phyloP scores from a whole-genome alignment of 2,888 invertebrate species.

The Rotaria socialis region DNA sequence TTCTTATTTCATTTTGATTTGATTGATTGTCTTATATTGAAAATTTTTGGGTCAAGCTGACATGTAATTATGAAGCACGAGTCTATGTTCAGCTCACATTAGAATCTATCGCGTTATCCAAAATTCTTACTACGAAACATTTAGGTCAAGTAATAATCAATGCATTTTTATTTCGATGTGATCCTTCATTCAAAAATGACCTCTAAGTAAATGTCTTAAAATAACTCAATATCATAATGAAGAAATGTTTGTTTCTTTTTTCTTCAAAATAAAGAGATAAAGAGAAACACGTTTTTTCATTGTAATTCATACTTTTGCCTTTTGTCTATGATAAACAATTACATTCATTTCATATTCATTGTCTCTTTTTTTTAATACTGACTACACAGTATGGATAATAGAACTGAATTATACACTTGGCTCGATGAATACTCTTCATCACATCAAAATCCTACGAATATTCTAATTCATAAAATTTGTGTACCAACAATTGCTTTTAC shows the following conservation, averaged over 20 bases:
- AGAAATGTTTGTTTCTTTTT: background rate
- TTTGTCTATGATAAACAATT: background rate
- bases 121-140: background rate
- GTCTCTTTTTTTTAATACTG: no score
- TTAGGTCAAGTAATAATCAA: background rate
- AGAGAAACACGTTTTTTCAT: background rate
- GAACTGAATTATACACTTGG: background rate
- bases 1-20: background rate
- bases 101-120: background rate
- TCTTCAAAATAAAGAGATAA: background rate
- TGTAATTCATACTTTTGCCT: no score
- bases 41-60: background rate
- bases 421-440: background rate
- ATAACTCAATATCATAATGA: no score
- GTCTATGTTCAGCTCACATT: background rate
- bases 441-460: background rate
- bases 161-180: background rate
- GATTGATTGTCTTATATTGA: background rate
- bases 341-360: no score
- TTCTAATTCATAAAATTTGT: background rate
- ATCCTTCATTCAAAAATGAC: background rate
- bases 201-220: background rate
- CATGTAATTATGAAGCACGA: constrained; percentile 23
- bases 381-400: background rate
- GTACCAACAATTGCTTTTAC: background rate